phyloP scores from a whole-genome alignment of 1,140 invertebrate species.

The Caenorhabditis brenneri region DNA sequence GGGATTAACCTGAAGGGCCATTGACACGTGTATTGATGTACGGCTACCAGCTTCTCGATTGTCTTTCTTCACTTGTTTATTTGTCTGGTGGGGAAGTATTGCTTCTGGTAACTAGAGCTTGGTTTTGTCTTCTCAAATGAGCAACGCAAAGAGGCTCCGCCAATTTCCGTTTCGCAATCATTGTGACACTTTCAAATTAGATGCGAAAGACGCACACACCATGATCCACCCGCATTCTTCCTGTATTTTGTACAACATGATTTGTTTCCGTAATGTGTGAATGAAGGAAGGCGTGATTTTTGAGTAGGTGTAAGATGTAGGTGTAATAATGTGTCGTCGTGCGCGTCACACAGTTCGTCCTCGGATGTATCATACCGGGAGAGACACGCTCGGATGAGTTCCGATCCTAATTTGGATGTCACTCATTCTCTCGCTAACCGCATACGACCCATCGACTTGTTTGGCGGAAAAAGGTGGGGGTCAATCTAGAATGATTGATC shows the following conservation, averaged over 20 bases:
- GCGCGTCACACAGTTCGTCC: conserved; percentile 20
- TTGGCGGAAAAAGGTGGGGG: conserved; percentile 31
- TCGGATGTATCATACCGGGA: conserved; percentile 33
- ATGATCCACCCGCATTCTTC: not conserved
- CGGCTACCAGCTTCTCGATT: conserved; percentile 3
- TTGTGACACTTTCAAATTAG: not conserved
- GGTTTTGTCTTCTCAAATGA: not conserved
- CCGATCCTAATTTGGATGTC: conserved; percentile 38
- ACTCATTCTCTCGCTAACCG: not conserved
- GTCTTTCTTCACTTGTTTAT: conserved; percentile 35
- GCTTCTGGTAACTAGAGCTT: not conserved
- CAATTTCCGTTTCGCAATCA: conserved; percentile 31
- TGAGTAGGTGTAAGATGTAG: conserved; percentile 24
- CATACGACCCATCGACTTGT: not conserved
- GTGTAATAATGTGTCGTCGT: conserved; percentile 7
- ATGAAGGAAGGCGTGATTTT: conserved; percentile 25
- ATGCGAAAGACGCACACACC: too few species aligned
- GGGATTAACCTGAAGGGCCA: conserved; percentile 29
- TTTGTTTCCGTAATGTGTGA: conserved; percentile 25
- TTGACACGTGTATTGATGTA: conserved; percentile 28
- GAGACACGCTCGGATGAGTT: conserved; percentile 39
- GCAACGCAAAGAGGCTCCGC: not conserved
- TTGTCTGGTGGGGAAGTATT: not conserved
- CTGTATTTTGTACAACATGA: not conserved
- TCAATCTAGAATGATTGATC: conserved; percentile 38